These are phyloP conservation scores for Megastigmus dorsalis DNA, from an alignment of 2,888 invertebrate species.

Conservation along the genomic window DNA sequence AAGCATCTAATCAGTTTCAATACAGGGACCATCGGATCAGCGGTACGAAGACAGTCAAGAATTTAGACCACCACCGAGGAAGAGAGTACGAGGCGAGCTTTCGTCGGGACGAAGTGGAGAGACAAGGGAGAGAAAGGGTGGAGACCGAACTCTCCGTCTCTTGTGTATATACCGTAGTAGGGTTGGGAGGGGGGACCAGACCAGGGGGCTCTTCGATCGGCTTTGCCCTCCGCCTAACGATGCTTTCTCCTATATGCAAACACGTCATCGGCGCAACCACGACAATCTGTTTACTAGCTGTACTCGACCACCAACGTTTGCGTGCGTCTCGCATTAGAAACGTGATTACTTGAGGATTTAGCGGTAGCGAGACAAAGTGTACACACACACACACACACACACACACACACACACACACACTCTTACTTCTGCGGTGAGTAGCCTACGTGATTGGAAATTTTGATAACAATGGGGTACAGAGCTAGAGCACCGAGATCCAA, in stretches of 20 bases:
- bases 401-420: too few species aligned
- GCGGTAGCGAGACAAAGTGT: too few species aligned
- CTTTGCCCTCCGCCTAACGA: conserved; percentile 8
- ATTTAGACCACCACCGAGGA: too few species aligned
- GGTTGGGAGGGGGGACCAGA: too few species aligned
- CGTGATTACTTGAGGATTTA: conserved; percentile 24
- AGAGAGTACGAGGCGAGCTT: background rate
- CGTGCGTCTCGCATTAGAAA: background rate
- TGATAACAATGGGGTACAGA: conserved; percentile 9
- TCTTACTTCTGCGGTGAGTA: too few species aligned
- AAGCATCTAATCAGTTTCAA: too few species aligned
- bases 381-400: too few species aligned
- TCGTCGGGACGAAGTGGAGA: too few species aligned
- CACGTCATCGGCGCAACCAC: conserved; percentile 23
- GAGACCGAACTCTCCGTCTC: background rate
- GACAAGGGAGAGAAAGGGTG: background rate
- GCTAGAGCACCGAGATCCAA: too few species aligned
- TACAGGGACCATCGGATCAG: too few species aligned
- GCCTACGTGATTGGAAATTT: conserved; percentile 28
- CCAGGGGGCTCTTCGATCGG: conserved; percentile 2
- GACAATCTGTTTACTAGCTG: conserved; percentile 28
- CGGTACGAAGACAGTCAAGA: background rate
- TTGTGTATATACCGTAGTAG: background rate
- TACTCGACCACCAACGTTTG: conserved; percentile 2
- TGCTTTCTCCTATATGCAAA: conserved; percentile 21